A percentile compares a stretch with the other conserved stretches of the same genome.
Conservation (phyloP, 1,140 invertebrate species). For the Camponotus floridanus region DNA sequence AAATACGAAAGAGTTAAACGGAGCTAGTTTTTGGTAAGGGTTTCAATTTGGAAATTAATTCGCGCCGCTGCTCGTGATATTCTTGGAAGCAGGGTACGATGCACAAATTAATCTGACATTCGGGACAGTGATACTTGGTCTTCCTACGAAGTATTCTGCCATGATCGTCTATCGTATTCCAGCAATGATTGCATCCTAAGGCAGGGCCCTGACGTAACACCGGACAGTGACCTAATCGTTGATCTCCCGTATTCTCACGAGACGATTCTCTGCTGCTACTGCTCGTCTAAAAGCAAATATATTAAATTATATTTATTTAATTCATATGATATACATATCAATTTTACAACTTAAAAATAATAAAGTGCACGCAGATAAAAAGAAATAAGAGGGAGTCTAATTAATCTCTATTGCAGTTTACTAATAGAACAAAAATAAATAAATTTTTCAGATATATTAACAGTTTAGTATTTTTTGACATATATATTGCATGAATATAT, state of each 20-base stretch:
- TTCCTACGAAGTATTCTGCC: slow-evolving; percentile 93
- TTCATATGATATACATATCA: slow-evolving; percentile 2
- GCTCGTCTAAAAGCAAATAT: slow-evolving; percentile 62
- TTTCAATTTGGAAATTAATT: slow-evolving; percentile 79
- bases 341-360: slow-evolving; percentile 32
- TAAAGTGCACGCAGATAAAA: slow-evolving; percentile 8
- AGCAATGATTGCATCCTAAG: slow-evolving; percentile 94
- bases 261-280: slow-evolving; percentile 62
- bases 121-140: slow-evolving; percentile 95
- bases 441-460: slow-evolving; percentile 1
- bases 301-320: slow-evolving; percentile 5
- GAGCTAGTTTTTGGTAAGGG: slow-evolving; percentile 85
- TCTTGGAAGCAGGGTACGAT: slow-evolving; percentile 95
- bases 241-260: slow-evolving; percentile 72
- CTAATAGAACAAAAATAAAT: neutral
- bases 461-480: neutral
- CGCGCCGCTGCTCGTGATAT: slow-evolving; percentile 88
- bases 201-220: slow-evolving; percentile 92
- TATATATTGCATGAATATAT: neutral
- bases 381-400: neutral
- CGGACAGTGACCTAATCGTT: slow-evolving; percentile 90
- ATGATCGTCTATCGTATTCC: slow-evolving; percentile 94
- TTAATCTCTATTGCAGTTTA: neutral
- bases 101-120: slow-evolving; percentile 94
- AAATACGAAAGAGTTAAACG: slow-evolving; percentile 71